phyloP scores from a whole-genome alignment of 1,140 invertebrate genomes.

The Zaprionus inermis region DNA sequence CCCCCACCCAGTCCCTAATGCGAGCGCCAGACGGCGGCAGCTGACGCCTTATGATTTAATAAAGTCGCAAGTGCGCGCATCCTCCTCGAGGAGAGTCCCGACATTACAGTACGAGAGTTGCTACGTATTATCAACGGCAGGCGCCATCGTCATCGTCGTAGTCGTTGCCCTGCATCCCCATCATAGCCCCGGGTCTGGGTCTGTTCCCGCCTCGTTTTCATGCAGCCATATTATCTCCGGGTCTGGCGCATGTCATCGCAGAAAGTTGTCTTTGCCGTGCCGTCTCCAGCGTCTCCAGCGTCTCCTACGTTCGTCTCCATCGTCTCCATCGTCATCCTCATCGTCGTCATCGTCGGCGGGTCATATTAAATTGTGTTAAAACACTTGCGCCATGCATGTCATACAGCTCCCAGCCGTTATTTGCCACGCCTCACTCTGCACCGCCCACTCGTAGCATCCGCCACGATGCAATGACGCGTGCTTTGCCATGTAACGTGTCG shows the following conservation, averaged over 20 bases:
- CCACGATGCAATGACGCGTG: constrained; percentile 62
- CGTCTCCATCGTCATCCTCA: background rate
- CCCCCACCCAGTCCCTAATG: constrained; percentile 30
- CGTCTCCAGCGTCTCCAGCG: constrained; percentile 15
- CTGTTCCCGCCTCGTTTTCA: constrained; percentile 30
- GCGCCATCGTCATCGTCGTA: constrained; percentile 30
- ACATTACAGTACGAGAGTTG: constrained; percentile 9
- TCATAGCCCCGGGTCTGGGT: constrained; percentile 3
- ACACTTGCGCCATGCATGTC: constrained; percentile 75
- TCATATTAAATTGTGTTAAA: constrained; percentile 80
- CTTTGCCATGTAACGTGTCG: constrained; percentile 62
- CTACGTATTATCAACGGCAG: constrained; percentile 58
- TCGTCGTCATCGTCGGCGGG: constrained; percentile 59
- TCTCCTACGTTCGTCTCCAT: constrained; percentile 16
- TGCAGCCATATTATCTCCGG: constrained; percentile 59
- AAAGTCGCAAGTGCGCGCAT: constrained; percentile 64
- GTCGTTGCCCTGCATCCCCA: background rate
- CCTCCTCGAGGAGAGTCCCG: constrained; percentile 14
- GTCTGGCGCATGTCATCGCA: constrained; percentile 67
- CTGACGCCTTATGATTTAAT: constrained; percentile 78
- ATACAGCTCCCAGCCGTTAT: constrained; percentile 19
- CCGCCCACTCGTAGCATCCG: background rate
- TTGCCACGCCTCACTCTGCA: constrained; percentile 2
- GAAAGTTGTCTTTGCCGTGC: constrained; percentile 61
- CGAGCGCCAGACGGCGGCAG: constrained; percentile 66